Percentiles rank a stretch among this genome's conserved stretches.
Evolutionary conservation across 2,113 vertebrate genomes (phyloP).

Genomic region (Tylochromis polylepis): DNA sequence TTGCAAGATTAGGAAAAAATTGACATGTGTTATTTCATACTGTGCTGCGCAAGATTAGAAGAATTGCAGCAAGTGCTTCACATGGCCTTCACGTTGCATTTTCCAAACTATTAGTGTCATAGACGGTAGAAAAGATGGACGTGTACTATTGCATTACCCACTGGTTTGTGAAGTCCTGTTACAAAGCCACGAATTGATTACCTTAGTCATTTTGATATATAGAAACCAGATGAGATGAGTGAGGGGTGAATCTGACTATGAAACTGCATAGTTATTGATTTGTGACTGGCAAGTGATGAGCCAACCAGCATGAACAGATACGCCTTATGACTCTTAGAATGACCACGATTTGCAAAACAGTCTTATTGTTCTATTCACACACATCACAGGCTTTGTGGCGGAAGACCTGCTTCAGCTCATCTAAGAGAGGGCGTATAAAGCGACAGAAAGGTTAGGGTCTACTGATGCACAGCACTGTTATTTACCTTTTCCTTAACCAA

Average conservation of each 20-base stretch:
- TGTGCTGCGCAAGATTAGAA: not conserved
- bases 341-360: not conserved
- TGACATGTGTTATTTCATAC: not conserved
- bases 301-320: not conserved
- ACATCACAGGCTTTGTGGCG: not conserved
- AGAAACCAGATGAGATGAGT: not conserved
- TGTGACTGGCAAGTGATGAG: not conserved
- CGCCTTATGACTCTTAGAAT: not conserved
- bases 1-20: not conserved
- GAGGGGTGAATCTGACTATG: not conserved
- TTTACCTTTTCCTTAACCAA: not conserved
- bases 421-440: not conserved
- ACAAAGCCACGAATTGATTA: not conserved
- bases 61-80: not conserved
- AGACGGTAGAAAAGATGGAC: not conserved
- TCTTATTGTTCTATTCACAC: not conserved
- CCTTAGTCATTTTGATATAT: accelerated
- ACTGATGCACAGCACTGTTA: not conserved
- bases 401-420: not conserved
- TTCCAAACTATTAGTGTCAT: not conserved
- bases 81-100: not conserved
- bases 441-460: not conserved
- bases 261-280: not conserved
- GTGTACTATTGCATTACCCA: accelerated
- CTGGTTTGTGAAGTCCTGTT: not conserved